Conservation (phyloP, 2,113 vertebrate genomes). For the Tautogolabrus adspersus region DNA sequence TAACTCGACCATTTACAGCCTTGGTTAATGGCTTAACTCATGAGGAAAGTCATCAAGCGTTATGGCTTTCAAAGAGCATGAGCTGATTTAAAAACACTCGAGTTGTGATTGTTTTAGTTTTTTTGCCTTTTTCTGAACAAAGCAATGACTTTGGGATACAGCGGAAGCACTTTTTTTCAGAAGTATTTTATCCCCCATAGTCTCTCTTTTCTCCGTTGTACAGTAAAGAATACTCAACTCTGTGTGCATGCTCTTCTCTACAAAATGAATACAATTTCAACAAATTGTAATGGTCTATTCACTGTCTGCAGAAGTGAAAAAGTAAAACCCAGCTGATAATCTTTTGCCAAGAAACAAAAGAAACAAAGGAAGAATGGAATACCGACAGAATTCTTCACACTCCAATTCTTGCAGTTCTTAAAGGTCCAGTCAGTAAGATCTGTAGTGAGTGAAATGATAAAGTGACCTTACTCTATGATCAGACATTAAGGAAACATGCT, state of each 20-base stretch:
- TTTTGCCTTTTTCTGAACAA: conserved; percentile 11
- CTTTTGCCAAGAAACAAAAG: too few species aligned
- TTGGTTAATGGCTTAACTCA: conserved; percentile 83
- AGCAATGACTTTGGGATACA: conserved; percentile 25
- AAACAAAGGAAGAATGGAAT: too few species aligned
- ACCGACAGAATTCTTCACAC: too few species aligned
- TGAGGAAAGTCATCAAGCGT: conserved; percentile 66
- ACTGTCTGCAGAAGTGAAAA: too few species aligned
- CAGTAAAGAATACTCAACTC: not conserved
- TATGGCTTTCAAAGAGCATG: conserved; percentile 59
- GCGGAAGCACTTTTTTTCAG: not conserved
- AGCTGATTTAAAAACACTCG: conserved; percentile 67
- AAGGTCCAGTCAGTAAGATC: too few species aligned
- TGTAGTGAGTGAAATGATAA: too few species aligned
- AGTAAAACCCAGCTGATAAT: too few species aligned
- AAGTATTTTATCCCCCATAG: not conserved
- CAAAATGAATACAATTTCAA: too few species aligned
- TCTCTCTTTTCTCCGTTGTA: not conserved
- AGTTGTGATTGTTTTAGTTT: conserved; percentile 37
- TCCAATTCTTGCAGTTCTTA: too few species aligned
- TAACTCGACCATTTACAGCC: conserved; percentile 75
- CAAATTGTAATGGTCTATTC: too few species aligned
- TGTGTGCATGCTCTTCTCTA: not conserved
- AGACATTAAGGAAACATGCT: too few species aligned
- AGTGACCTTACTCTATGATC: too few species aligned